These are phyloP conservation scores for Pelecanoides urinatrix DNA, from an alignment of 2,113 vertebrate genomes.

Conservation along the genomic window DNA sequence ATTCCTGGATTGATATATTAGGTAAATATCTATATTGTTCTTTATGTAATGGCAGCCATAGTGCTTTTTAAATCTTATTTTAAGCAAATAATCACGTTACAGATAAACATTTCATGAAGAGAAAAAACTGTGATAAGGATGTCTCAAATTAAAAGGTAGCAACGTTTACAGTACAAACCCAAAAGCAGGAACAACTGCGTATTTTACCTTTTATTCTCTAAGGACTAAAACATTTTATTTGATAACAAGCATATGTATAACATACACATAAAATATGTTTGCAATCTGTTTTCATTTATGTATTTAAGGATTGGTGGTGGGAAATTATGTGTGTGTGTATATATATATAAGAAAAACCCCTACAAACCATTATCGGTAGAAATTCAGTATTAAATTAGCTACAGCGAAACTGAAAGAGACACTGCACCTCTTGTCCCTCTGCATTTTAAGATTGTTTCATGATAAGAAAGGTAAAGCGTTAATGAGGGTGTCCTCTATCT, in stretches of 20 bases:
- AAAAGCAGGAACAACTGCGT: neutral
- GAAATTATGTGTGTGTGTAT: neutral
- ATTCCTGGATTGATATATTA: neutral
- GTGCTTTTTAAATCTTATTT: neutral
- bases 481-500: neutral
- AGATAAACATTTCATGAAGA: neutral
- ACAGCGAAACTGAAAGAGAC: neutral
- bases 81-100: neutral
- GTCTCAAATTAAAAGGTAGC: neutral
- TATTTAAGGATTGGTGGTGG: neutral
- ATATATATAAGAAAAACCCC: too few relatives aligned
- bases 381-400: neutral
- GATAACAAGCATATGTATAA: neutral
- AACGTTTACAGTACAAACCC: neutral
- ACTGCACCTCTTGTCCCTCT: neutral
- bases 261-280: neutral
- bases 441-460: neutral
- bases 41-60: neutral
- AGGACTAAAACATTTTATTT: neutral
- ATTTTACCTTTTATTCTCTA: neutral
- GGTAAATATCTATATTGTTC: neutral
- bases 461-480: neutral
- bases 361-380: neutral
- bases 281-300: neutral
- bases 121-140: neutral